These are phyloP conservation scores for Sitta europaea DNA, from an alignment of 2,113 vertebrate genomes.

Conservation along the genomic window DNA sequence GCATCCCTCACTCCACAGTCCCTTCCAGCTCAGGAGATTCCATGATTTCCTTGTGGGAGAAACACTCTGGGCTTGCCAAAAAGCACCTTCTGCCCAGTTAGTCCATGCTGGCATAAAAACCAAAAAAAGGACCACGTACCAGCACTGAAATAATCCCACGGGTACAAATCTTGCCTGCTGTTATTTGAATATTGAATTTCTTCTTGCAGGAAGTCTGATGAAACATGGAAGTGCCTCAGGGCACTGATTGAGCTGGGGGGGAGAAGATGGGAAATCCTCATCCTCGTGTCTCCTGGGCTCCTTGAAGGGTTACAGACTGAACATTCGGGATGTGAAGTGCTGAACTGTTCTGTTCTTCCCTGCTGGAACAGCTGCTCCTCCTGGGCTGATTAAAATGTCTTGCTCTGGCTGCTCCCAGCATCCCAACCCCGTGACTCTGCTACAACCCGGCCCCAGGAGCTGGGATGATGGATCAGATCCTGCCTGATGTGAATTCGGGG, in stretches of 20 bases:
- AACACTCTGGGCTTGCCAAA: background rate
- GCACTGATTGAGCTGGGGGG: background rate
- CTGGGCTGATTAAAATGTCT: background rate
- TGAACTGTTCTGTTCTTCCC: background rate
- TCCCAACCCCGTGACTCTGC: background rate
- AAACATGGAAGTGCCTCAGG: background rate
- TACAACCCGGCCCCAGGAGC: background rate
- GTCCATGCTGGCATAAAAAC: background rate
- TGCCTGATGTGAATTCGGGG: no score
- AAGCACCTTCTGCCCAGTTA: background rate
- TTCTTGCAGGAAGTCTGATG: background rate
- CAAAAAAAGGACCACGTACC: fast-evolving
- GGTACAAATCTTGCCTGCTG: background rate
- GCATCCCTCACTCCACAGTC: background rate
- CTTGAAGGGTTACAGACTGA: background rate
- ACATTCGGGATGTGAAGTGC: fast-evolving
- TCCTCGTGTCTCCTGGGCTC: background rate
- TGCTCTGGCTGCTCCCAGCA: background rate
- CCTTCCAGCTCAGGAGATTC: background rate
- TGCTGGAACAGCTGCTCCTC: background rate
- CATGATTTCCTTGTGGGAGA: background rate
- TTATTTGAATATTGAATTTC: background rate
- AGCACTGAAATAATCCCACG: background rate
- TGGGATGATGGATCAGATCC: no score
- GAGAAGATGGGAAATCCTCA: background rate